Percentiles rank a stretch among this genome's conserved stretches.
phyloP scores from a whole-genome alignment of 30 jellyfish, hydroid and myxozoan species.

The Clytia hemisphaerica region DNA sequence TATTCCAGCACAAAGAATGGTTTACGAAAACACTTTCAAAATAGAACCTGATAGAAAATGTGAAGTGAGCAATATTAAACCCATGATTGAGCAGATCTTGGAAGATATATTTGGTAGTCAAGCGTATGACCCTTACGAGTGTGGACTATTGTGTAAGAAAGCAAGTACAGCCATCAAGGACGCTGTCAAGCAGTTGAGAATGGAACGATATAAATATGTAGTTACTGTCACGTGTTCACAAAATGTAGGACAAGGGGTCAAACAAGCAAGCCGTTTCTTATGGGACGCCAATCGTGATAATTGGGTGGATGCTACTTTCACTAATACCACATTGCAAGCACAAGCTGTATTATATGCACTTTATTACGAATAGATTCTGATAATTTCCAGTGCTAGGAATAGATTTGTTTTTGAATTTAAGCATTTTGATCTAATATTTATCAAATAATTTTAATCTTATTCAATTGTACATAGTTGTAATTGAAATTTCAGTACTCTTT shows the following conservation, averaged over 20 bases:
- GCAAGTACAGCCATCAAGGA: slow-evolving; percentile 57
- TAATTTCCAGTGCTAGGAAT: no score
- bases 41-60: slow-evolving; percentile 68
- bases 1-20: slow-evolving; percentile 11
- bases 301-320: slow-evolving; percentile 50
- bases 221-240: slow-evolving; percentile 71
- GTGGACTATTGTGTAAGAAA: slow-evolving; percentile 48
- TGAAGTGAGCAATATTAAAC: slow-evolving; percentile 41
- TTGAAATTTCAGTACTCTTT: no score
- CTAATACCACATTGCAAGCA: slow-evolving; percentile 36
- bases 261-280: slow-evolving; percentile 73
- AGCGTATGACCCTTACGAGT: slow-evolving; percentile 46
- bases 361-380: slow-evolving; percentile 58
- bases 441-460: no score
- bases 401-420: no score
- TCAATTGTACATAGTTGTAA: no score
- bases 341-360: slow-evolving; percentile 71
- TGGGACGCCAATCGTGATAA: slow-evolving; percentile 95
- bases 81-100: slow-evolving; percentile 29
- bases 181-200: slow-evolving; percentile 45
- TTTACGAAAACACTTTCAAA: slow-evolving; percentile 76
- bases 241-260: slow-evolving; percentile 58
- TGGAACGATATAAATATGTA: slow-evolving; percentile 64
- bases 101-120: slow-evolving; percentile 46
- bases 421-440: no score